Evolutionary conservation across 2,113 vertebrate genomes (phyloP).

Genomic region (Mustela nigripes): DNA sequence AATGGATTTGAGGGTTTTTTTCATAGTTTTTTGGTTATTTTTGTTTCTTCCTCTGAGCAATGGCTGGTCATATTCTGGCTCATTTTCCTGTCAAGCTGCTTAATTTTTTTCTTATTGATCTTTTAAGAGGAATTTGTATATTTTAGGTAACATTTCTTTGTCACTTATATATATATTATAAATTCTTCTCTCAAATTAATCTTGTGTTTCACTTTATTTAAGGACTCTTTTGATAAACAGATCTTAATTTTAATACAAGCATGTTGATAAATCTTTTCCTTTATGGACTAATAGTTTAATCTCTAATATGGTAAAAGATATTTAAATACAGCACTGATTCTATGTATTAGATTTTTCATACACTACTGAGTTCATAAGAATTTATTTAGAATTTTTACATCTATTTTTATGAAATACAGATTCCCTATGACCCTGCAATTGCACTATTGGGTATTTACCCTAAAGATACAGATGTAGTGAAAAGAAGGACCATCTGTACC

Average conservation of each 20-base stretch:
- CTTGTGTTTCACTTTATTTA: background rate
- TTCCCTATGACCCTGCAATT: too few relatives aligned
- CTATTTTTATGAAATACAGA: background rate
- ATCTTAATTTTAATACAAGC: background rate
- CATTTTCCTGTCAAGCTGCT: background rate
- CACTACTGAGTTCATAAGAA: background rate
- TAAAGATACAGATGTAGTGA: too few relatives aligned
- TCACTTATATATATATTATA: background rate
- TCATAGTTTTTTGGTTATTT: background rate
- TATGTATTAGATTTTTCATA: background rate
- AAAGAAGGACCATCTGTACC: too few relatives aligned
- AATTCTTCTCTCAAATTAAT: background rate
- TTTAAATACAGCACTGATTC: background rate
- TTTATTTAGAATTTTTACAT: constrained; percentile 2
- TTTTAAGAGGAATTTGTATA: background rate
- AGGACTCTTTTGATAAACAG: background rate
- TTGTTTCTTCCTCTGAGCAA: background rate
- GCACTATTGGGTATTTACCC: too few relatives aligned
- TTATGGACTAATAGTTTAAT: background rate
- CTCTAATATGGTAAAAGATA: background rate
- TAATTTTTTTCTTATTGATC: background rate
- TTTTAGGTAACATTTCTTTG: constrained; percentile 31
- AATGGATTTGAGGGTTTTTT: background rate
- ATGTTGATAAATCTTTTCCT: background rate
- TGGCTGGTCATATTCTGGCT: background rate